Evolutionary conservation across 2,888 invertebrate genomes (phyloP).

Genomic region (Nipponacmea schrenckii): DNA sequence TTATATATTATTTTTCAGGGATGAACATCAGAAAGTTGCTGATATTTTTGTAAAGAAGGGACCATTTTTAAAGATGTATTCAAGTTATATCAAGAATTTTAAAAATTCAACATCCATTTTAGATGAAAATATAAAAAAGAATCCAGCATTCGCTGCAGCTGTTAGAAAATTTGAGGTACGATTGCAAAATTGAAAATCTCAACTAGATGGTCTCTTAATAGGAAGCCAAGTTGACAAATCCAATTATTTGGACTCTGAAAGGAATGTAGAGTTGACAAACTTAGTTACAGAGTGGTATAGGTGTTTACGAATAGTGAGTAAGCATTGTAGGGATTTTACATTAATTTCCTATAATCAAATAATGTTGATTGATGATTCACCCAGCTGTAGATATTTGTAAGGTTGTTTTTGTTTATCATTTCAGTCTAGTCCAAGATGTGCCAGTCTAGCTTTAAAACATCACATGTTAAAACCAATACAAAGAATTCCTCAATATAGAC

Average conservation of each 20-base stretch:
- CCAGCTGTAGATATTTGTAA: not conserved
- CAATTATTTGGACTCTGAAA: no score
- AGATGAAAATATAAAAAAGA: conserved; percentile 70
- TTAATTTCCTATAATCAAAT: no score
- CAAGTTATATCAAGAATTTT: conserved; percentile 72
- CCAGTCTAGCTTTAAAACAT: conserved; percentile 73
- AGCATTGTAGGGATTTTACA: no score
- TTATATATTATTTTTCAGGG: conserved; percentile 50
- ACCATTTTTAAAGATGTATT: conserved; percentile 74
- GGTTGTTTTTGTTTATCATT: conserved; percentile 12
- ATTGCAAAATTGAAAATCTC: not conserved
- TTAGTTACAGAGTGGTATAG: no score
- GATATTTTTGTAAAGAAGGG: conserved; percentile 74
- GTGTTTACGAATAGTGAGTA: no score
- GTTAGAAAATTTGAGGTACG: conserved; percentile 71
- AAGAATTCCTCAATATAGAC: conserved; percentile 76
- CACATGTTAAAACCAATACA: conserved; percentile 78
- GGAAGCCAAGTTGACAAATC: no score
- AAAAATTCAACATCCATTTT: conserved; percentile 69
- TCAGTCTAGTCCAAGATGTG: conserved; percentile 64
- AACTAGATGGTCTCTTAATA: no score
- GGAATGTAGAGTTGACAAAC: no score
- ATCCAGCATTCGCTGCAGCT: conserved; percentile 70
- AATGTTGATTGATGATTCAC: no score
- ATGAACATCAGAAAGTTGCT: conserved; percentile 68